A percentile compares a stretch with the other conserved stretches of the same genome.
Conservation (phyloP, 2,797 vertebrate genomes). For the Cuculus canorus region DNA sequence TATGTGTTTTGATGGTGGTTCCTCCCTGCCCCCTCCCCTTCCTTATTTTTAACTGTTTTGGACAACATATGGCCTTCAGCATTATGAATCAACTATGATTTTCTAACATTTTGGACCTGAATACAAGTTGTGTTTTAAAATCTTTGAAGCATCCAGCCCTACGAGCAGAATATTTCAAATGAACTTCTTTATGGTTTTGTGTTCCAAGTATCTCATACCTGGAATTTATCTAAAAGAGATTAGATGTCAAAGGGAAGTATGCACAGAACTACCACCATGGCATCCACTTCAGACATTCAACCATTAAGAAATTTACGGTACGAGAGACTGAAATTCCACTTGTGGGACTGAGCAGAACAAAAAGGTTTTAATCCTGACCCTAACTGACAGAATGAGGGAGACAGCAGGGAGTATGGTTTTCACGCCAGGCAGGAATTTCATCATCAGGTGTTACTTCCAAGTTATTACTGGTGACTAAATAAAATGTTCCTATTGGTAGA, state of each 20-base stretch:
- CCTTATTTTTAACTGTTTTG: neutral
- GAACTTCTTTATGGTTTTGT: no score
- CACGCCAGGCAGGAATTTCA: neutral
- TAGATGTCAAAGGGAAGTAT: neutral
- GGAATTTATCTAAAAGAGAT: neutral
- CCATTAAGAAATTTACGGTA: neutral
- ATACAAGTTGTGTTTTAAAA: neutral
- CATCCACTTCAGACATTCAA: neutral
- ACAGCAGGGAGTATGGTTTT: neutral
- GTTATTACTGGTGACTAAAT: neutral
- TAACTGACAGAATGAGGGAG: neutral
- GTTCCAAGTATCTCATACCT: neutral
- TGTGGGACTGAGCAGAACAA: neutral
- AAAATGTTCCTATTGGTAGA: neutral
- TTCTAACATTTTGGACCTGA: neutral
- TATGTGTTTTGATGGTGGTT: neutral
- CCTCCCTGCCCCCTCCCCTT: no score
- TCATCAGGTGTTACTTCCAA: neutral
- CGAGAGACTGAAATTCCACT: neutral
- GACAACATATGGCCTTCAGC: neutral
- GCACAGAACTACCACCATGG: neutral
- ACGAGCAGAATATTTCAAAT: neutral
- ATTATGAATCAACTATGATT: neutral
- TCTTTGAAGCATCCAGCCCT: neutral
- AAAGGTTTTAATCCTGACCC: neutral